phyloP scores from a whole-genome alignment of 2,797 vertebrate genomes.

The Gambelia wislizenii region DNA sequence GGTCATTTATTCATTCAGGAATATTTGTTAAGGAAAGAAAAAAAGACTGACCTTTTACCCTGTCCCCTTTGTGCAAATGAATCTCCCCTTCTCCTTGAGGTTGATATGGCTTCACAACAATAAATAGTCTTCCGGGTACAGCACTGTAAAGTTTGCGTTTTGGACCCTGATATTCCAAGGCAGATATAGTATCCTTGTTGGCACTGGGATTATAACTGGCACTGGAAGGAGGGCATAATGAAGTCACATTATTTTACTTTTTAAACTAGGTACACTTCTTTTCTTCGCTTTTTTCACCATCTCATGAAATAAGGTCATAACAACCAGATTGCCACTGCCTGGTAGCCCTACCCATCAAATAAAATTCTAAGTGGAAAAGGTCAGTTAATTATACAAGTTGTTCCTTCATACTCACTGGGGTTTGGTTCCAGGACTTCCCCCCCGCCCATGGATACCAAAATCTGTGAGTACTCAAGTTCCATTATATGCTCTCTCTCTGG shows the following conservation, averaged over 20 bases:
- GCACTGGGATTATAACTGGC: conserved; percentile 79
- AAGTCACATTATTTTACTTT: conserved; percentile 25
- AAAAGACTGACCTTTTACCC: conserved; percentile 91
- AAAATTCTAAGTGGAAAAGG: conserved; percentile 16
- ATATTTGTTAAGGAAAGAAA: neutral
- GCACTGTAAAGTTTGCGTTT: conserved; percentile 96
- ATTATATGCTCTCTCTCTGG: too few relatives aligned
- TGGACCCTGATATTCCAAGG: conserved; percentile 82
- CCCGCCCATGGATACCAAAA: too few relatives aligned
- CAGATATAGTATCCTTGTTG: conserved; percentile 77
- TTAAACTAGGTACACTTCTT: neutral
- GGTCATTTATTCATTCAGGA: neutral
- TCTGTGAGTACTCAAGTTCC: too few relatives aligned
- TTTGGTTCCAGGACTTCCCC: too few relatives aligned
- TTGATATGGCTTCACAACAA: conserved; percentile 90
- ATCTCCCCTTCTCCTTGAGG: conserved; percentile 93
- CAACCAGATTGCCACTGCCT: neutral
- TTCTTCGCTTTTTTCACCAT: neutral
- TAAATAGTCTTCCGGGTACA: conserved; percentile 92
- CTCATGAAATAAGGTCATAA: conserved; percentile 21
- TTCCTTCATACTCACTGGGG: too few relatives aligned
- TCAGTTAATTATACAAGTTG: neutral
- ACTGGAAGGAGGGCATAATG: conserved; percentile 60
- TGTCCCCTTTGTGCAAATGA: conserved; percentile 91
- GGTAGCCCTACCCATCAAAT: conserved; percentile 11